Base-by-base conservation (phyloP, 2,888 invertebrate species). In the Pandemis corylana region DNA sequence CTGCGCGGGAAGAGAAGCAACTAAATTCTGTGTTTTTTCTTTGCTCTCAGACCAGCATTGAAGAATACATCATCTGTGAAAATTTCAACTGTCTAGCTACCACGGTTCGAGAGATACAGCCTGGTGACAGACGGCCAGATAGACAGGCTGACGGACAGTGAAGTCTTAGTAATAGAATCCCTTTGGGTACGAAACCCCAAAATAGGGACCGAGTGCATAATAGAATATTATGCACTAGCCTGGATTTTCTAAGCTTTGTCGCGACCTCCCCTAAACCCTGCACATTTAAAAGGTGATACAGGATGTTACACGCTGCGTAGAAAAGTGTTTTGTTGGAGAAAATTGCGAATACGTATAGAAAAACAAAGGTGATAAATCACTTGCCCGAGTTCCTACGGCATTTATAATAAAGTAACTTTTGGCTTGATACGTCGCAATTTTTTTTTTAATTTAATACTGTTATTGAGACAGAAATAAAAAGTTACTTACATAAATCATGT, bases 221-320 rank as follows among this genome's bases (percentile, higher is more conserved):
- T 5, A 13, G 5, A 13, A 49, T 49, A 13, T 13, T n/a, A 51
- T n/a, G 49, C 49, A 51, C n/a, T n/a, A 51, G 5, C 51, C n/a
- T 51, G n/a, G 6, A 10, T 20, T 20, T 7, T 75, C 71, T 77
- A 76, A 77, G 80, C 80, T 78, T 79, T 79, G 77, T 77, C 78
- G 78, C 80, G 80, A 81, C 79, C 80, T 78, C 77, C 78, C 68
- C 70, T 76, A 78, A 77, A 76, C 77, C 80, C 78, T 76, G 77
- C 76, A 78, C 81, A 78, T 82, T 83, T 83, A 82, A 81, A 81
- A 80, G 78, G 80, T 81, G 82, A 83, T 82, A 79, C 80, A 82
- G 76, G 80, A 79, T 80, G 80, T 80, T 20, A 80, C 78, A 77
- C 72, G 72, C 66, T 69, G 72, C 63, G 77, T 46, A 76, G 76